Percentiles rank a stretch among this genome's conserved stretches.
Evolutionary conservation across 2,888 invertebrate species (phyloP).

Genomic region (Rhagonycha lutea): DNA sequence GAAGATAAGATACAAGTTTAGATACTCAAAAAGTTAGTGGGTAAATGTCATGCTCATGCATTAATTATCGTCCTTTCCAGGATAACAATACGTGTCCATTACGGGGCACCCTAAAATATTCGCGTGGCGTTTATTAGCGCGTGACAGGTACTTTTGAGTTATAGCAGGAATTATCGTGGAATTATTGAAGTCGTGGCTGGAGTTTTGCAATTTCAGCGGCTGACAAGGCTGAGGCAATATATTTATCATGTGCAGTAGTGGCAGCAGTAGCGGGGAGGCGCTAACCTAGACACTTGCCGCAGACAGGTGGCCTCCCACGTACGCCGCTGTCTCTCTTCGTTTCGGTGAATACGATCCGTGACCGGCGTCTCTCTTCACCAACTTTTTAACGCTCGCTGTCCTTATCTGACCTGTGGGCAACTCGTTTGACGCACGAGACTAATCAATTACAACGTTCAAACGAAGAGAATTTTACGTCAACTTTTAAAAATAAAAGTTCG

Average conservation of each 20-base stretch:
- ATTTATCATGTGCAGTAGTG: constrained; percentile 45
- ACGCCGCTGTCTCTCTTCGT: constrained; percentile 35
- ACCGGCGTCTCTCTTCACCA: constrained; percentile 21
- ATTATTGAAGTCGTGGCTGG: constrained; percentile 17
- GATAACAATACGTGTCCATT: constrained; percentile 22
- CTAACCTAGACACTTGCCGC: constrained; percentile 54
- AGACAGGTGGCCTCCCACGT: constrained; percentile 54
- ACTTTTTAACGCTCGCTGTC: constrained; percentile 32
- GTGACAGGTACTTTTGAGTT: constrained; percentile 22
- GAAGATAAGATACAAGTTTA: not conserved
- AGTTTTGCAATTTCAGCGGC: constrained; percentile 26
- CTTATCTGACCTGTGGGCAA: constrained; percentile 39
- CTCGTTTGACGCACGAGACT: constrained; percentile 42
- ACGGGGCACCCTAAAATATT: constrained; percentile 19
- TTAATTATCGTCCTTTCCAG: constrained; percentile 18
- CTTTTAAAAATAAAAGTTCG: not conserved
- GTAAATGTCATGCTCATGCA: constrained; percentile 20
- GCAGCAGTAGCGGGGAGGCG: constrained; percentile 40
- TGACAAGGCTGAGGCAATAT: constrained; percentile 40
- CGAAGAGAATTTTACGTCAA: constrained; percentile 22
- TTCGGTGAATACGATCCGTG: constrained; percentile 13
- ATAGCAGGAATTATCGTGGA: constrained; percentile 19
- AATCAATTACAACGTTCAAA: constrained; percentile 45
- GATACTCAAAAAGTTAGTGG: constrained; percentile 7
- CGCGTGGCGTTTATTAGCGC: constrained; percentile 23